Evolutionary conservation across 1,140 invertebrate species (phyloP).

Genomic region (Riptortus pedestris): DNA sequence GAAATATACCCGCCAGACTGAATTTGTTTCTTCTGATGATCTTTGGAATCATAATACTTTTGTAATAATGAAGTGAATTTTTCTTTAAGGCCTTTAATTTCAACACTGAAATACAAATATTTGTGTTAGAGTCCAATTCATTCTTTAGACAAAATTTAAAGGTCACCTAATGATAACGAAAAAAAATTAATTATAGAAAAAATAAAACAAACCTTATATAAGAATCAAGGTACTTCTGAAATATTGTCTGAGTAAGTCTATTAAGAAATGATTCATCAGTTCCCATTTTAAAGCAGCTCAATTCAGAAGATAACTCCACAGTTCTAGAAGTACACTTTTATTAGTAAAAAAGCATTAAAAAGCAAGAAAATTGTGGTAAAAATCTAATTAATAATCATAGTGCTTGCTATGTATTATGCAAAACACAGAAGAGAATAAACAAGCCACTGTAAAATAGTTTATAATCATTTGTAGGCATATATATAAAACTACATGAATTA

Average conservation of each 20-base stretch:
- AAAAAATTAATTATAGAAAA: background rate
- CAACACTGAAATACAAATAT: conserved; percentile 45
- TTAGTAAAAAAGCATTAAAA: no score
- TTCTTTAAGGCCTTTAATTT: conserved; percentile 65
- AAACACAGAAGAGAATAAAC: no score
- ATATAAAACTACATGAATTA: no score
- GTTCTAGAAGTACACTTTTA: conserved; percentile 52
- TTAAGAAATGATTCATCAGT: conserved; percentile 67
- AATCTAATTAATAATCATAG: no score
- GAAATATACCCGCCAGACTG: conserved; percentile 57
- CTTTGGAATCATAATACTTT: conserved; percentile 84
- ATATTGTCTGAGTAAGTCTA: conserved; percentile 74
- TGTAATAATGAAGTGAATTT: conserved; percentile 63
- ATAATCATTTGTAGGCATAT: no score
- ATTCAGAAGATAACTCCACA: conserved; percentile 58
- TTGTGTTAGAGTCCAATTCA: conserved; percentile 18
- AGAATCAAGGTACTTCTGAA: conserved; percentile 63
- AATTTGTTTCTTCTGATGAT: conserved; percentile 86
- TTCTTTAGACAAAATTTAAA: conserved; percentile 1
- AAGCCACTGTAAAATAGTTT: no score
- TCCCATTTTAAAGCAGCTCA: conserved; percentile 64
- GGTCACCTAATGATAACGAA: background rate
- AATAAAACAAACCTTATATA: conserved; percentile 54
- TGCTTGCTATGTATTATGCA: no score
- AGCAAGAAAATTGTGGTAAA: no score